Base-by-base conservation (phyloP, 35 echinoderm and acorn worm genomes). In the Acanthaster planci region DNA sequence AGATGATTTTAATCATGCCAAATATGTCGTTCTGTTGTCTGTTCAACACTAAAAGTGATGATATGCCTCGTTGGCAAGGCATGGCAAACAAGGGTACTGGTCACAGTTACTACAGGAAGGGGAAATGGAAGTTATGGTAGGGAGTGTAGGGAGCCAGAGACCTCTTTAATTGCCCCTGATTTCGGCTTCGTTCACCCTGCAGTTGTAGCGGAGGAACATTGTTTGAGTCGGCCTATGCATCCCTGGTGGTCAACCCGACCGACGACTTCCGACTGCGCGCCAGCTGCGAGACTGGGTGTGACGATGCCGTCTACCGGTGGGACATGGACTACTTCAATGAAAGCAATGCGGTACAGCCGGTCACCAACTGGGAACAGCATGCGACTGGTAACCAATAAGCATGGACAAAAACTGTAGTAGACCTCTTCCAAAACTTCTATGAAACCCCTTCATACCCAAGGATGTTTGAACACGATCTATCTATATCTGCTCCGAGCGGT, bases 191-290 rank as follows among this genome's bases (percentile, higher is more conserved):
- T 47, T 12, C 42, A 47, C 0, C 19, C 29, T 22, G 6, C 59
- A 89, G 87, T 17, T 89, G 79, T 51, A 29, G 52, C 8, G 39
- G 64, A 0, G 87, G 87, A 19, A 89, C 87, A 21, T 57, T 79
- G 9, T 89, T 75, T 40, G 21, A 55, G 23, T 8, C 78, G 30
- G 87, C 22, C 19, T 89, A 42, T 9, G 22, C 50, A 16, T 67
- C 78, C 16, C 34, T 82, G 27, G 34, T 39, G 27, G 39, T 89
- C 37, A 89, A 89, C 40, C 78, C 87, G 5, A 68, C 53, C 1
- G 76, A 38, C 12, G 87, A 89, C 59, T 52, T 89, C 18, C 30
- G 87, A 19, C 55, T 89, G 14, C 81, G 51, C 36, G 78, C 78
- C 16, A 37, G 36, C 15, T 89, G 87, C 31, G 44, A 37, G 16